A percentile compares a stretch with the other conserved stretches of the same genome.
phyloP scores from a whole-genome alignment of 92 coral and sea anemone genomes.

The Metridium senile region DNA sequence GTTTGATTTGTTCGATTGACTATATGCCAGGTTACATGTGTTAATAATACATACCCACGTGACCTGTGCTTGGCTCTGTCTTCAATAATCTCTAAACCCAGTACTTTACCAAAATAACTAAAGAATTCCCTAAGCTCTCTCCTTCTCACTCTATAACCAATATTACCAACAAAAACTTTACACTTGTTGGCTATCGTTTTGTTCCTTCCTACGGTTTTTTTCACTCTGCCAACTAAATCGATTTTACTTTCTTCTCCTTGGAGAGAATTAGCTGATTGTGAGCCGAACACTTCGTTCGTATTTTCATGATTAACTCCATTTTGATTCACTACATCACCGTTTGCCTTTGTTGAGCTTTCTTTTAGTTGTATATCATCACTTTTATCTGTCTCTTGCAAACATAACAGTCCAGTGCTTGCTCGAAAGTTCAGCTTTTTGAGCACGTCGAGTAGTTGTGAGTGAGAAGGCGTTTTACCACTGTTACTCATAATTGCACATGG shows the following conservation, averaged over 20 bases:
- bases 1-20: too few relatives aligned
- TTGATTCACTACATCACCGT: not conserved
- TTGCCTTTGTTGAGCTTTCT: not conserved
- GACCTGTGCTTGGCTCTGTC: constrained; percentile 82
- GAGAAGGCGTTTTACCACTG: not conserved
- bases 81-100: constrained; percentile 77
- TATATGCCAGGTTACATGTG: too few relatives aligned
- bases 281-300: not conserved
- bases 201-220: constrained; percentile 48
- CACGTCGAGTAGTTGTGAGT: not conserved
- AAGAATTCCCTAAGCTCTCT: constrained; percentile 76
- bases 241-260: not conserved
- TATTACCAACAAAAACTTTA: constrained; percentile 95
- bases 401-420: not conserved
- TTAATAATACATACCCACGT: constrained; percentile 90
- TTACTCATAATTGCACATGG: not conserved
- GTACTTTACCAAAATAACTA: constrained; percentile 77
- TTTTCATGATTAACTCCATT: too few relatives aligned
- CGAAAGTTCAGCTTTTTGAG: not conserved
- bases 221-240: constrained; percentile 46
- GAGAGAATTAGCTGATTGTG: too few relatives aligned
- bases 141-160: constrained; percentile 75
- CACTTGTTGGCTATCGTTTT: constrained; percentile 64
- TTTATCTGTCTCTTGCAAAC: constrained; percentile 1
- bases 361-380: not conserved